Evolutionary conservation across 2,888 invertebrate species (phyloP), one percentile per base, ranked within the genome.

Genomic region (Anorthoa munda): DNA sequence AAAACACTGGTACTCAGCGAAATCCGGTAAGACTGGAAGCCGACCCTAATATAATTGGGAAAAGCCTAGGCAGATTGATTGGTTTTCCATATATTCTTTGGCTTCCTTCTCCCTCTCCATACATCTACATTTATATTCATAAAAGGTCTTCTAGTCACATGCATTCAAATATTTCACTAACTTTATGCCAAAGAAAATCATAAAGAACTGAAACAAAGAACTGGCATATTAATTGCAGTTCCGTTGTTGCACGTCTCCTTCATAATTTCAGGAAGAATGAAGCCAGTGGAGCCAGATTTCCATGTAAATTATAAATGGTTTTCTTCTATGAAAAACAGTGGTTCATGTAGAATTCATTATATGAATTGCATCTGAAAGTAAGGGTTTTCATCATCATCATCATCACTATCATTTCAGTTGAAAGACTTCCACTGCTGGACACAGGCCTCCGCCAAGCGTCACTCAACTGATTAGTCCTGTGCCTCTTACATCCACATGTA

Each of bases 161-260:
- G 23, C 13, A 56, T 60, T 26, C 1, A 23, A 58, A 3, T 61
- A 59, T 56, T 60, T 2, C 12, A 15, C 2, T 1, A 15, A 45
- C 39, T 56, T 17, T 55, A 23, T 51, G 12, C 11, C 18, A 61
- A 66, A 66, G 56, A 60, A 77, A 58, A 66, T 61, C 39, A 11
- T 79, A 59, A 59, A 61, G 18, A 74, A 58, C 39, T 59, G 7
- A 12, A 64, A 59, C 60, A 72, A 72, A 59, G 66, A 55, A 50
- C 51, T 23, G 58, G 58, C 59, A 68, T 13, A 75, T 77, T 80
- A 79, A 80, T 82, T 72, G 58, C 75, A 71, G 71, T 69, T 75
- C 51, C 70, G 59, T 39, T 68, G 67, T 50, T 60, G 68, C 81
- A 80, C 80, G 80, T 80, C 46, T 48, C 0, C 5, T 58, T 13